phyloP scores from a whole-genome alignment of 2,888 invertebrate genomes.

The Leptopilina syphax region DNA sequence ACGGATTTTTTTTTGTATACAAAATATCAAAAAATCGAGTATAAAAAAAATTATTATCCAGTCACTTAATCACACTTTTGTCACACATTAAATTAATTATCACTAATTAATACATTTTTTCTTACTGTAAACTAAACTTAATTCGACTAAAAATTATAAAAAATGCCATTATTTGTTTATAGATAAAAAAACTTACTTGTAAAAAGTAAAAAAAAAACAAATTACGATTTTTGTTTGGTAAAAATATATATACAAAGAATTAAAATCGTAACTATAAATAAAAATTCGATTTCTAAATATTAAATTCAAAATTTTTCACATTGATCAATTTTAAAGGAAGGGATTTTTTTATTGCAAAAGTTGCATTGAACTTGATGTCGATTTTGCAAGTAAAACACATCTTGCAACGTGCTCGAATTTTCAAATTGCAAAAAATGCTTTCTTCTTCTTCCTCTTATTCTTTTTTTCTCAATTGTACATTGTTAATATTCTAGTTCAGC shows the following conservation, averaged over 20 bases:
- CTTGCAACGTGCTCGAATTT: conserved; percentile 11
- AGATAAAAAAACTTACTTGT: not conserved
- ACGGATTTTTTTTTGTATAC: no score
- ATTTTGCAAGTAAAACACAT: conserved; percentile 1
- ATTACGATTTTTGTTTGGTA: not conserved
- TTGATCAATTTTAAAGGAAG: no score
- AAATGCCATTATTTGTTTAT: not conserved
- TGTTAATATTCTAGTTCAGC: conserved; percentile 52
- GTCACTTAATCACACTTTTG: not conserved
- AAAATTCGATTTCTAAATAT: not conserved
- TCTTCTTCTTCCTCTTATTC: not conserved
- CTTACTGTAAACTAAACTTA: not conserved
- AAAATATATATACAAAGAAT: conserved; percentile 17
- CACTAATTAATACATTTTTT: conserved; percentile 9
- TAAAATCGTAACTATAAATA: not conserved
- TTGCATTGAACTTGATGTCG: not conserved
- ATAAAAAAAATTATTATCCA: conserved; percentile 1
- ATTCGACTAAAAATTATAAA: not conserved
- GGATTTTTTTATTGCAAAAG: not conserved
- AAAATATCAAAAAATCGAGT: not conserved
- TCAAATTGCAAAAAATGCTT: conserved; percentile 9
- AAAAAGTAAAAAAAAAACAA: not conserved
- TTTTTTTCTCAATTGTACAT: not conserved
- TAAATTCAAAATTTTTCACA: not conserved
- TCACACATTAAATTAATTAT: not conserved